phyloP scores from a whole-genome alignment of 2,797 vertebrate species.

The Graptemys geographica region DNA sequence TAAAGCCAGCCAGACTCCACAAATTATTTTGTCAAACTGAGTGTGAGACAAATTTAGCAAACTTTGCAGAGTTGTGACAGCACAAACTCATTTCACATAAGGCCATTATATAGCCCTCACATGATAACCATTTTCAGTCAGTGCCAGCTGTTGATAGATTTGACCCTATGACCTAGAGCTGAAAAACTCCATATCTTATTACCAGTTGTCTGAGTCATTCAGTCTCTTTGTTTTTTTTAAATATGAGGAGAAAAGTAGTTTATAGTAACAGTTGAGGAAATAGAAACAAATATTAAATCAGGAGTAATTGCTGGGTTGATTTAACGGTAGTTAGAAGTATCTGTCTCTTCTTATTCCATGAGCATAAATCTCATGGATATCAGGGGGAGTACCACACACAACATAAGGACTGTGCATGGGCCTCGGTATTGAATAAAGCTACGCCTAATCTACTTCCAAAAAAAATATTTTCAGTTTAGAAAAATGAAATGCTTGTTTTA shows the following conservation, averaged over 20 bases:
- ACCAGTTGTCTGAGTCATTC: not conserved
- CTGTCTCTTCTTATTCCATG: not conserved
- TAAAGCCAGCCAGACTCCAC: not conserved
- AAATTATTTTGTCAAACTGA: rapidly evolving
- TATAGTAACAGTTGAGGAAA: not conserved
- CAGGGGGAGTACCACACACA: not conserved
- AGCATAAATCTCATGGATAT: not conserved
- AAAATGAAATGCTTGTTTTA: constrained; percentile 53
- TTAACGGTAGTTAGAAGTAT: not conserved
- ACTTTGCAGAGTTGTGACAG: not conserved
- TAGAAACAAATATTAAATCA: not conserved
- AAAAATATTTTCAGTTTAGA: constrained; percentile 52
- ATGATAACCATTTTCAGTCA: not conserved
- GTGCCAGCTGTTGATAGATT: not conserved
- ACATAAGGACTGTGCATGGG: rapidly evolving
- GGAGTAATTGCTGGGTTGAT: not conserved
- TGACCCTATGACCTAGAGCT: not conserved
- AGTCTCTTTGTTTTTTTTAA: not conserved
- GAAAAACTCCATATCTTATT: not conserved
- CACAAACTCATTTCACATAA: not conserved
- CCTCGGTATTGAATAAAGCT: not conserved
- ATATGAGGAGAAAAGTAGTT: not conserved
- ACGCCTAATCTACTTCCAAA: constrained; percentile 21
- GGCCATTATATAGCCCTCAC: not conserved
- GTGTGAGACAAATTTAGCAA: not conserved